Base-by-base conservation (phyloP, 1,140 invertebrate genomes). In the Brachionus rubens region DNA sequence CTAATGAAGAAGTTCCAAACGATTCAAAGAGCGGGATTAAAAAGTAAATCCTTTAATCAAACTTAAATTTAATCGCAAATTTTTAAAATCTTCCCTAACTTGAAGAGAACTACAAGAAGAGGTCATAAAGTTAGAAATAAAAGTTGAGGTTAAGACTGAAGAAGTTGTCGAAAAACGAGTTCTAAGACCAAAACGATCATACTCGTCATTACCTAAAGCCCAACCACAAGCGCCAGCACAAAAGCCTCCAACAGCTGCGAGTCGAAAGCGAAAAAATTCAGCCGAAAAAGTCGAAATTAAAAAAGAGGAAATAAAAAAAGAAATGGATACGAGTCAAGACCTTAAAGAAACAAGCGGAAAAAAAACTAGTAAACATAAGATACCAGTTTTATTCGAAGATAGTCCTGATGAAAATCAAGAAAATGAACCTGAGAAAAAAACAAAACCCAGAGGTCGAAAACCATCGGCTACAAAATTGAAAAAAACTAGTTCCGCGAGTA, bases 381-480 rank as follows among this genome's bases (percentile, higher is more conserved):
- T 59, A 16, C 54, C 54, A 10, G 54, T 19, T 59, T 59, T 59
- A 33, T 59, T 59, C 16, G 54, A 59, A 36, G 54, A 59, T 59
- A 59, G 54, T 21, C 54, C 54, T n/a, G 54, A 59, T 59, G 54
- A 59, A 36, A 36, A 59, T 36, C 12, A 59, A 33, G 54, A 59
- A 36, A 59, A 59, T 36, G 28, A 36, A 3, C 54, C 54, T 40
- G 12, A n/a, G 19, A 59, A 59, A 19, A 59, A 59, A 16, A n/a
- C 54, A 36, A 59, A 33, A 59, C 3, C 54, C 16, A 59, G 36
- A 36, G 36, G 10, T 6, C 54, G 54, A 3, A 59, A 59, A 59
- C 9, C 30, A 16, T 16, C 54, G 5, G 36, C 19, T 33, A 33
- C 16, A 6, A 33, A 36, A 19, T 12, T 59, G 16, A 59, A 59